Conservation (phyloP, 2,888 invertebrate genomes). For the Xestobium rufovillosum region DNA sequence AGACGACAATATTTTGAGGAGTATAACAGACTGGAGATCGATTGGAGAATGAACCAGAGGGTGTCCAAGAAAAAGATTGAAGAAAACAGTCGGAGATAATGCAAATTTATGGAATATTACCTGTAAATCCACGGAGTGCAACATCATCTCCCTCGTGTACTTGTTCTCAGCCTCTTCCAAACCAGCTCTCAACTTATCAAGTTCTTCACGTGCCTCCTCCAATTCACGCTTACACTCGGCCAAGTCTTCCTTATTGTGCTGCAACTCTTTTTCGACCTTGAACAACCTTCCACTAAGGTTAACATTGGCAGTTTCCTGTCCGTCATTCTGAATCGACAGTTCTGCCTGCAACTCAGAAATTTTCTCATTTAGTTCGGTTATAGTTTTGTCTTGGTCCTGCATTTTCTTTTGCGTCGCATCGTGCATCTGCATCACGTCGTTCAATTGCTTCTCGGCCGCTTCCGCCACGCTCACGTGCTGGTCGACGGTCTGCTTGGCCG, state of each 20-base stretch:
- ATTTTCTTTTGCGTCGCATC: slow-evolving; percentile 52
- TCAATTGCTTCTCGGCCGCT: slow-evolving; percentile 70
- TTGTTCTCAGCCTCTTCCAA: slow-evolving; percentile 67
- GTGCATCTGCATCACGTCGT: slow-evolving; percentile 36
- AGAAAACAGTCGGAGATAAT: no score
- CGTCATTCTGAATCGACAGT: slow-evolving; percentile 59
- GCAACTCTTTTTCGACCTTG: slow-evolving; percentile 55
- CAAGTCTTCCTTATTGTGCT: slow-evolving; percentile 47
- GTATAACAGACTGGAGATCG: no score
- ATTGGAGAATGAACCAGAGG: no score
- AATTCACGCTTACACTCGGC: slow-evolving; percentile 57
- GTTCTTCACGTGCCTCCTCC: slow-evolving; percentile 54
- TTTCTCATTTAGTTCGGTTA: slow-evolving; percentile 54
- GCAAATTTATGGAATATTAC: no score
- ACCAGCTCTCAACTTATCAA: slow-evolving; percentile 53
- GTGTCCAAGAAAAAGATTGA: no score
- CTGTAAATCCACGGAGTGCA: slow-evolving; percentile 70
- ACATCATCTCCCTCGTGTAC: slow-evolving; percentile 70
- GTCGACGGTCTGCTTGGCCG: slow-evolving; percentile 67
- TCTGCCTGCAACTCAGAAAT: slow-evolving; percentile 59
- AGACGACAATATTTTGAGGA: no score
- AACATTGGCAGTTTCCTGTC: slow-evolving; percentile 50
- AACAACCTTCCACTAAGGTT: slow-evolving; percentile 47
- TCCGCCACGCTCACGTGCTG: slow-evolving; percentile 83
- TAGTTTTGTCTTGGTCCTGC: slow-evolving; percentile 51